Conservation (phyloP, 2,888 invertebrate species). For the Taenaris catops region DNA sequence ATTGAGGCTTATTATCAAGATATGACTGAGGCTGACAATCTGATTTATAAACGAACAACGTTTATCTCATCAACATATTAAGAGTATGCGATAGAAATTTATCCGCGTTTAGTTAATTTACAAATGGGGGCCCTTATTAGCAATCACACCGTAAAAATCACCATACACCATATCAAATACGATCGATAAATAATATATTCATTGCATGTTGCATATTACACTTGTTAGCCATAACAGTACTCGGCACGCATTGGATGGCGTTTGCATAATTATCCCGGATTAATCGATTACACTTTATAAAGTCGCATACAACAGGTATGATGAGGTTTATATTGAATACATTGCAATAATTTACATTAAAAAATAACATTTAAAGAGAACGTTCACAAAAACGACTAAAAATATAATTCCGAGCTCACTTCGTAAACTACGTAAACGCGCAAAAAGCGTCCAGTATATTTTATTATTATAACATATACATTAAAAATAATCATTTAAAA, state of each 20-base stretch:
- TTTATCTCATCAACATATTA: no score
- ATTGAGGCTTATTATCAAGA: no score
- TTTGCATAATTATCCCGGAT: constrained; percentile 14
- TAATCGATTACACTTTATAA: constrained; percentile 10
- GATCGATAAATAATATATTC: no score
- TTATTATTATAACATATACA: constrained; percentile 44
- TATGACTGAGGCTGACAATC: no score
- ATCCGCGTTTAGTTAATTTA: no score
- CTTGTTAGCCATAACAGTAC: constrained; percentile 11
- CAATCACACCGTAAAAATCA: no score
- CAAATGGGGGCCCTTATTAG: no score
- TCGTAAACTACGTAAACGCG: constrained; percentile 62
- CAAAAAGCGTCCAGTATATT: constrained; percentile 66
- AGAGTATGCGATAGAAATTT: no score
- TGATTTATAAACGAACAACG: no score
- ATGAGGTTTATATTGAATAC: constrained; percentile 52
- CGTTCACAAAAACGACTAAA: constrained; percentile 59
- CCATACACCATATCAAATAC: no score
- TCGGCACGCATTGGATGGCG: constrained; percentile 11
- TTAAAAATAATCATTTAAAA: constrained; percentile 54
- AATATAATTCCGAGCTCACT: constrained; percentile 61
- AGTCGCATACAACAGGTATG: constrained; percentile 8
- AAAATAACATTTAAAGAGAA: constrained; percentile 61
- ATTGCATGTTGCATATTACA: constrained; percentile 14
- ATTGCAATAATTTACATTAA: constrained; percentile 68